Conservation (phyloP, 1,140 invertebrate species). For the Hyles vespertilio region DNA sequence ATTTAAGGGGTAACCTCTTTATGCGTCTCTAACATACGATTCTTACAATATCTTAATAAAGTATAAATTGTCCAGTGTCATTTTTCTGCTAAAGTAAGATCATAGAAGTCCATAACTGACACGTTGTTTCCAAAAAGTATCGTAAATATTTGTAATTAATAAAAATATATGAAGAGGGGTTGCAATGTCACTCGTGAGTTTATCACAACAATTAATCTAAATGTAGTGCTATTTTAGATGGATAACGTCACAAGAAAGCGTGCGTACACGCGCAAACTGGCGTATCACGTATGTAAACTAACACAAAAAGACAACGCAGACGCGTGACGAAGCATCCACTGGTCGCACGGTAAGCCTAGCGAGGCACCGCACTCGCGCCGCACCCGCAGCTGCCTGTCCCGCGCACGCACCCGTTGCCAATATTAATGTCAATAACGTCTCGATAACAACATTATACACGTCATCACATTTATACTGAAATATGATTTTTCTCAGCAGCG, state of each 20-base stretch:
- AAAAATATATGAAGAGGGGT: too few species aligned
- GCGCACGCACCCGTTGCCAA: conserved; percentile 22
- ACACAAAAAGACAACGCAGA: conserved; percentile 28
- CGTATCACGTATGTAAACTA: conserved; percentile 19
- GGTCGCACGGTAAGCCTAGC: conserved; percentile 16
- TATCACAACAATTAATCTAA: conserved; percentile 11
- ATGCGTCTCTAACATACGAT: too few species aligned
- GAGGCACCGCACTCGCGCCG: neutral
- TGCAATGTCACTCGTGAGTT: conserved; percentile 11
- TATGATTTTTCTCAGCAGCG: neutral
- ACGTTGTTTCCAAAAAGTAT: too few species aligned
- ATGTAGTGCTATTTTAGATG: neutral
- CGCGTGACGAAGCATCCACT: conserved; percentile 28
- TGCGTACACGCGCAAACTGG: neutral
- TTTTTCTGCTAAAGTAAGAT: too few species aligned
- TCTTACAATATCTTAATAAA: too few species aligned
- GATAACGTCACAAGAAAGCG: neutral
- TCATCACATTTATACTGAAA: conserved; percentile 5
- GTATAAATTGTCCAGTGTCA: too few species aligned
- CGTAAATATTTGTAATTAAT: too few species aligned
- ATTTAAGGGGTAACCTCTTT: too few species aligned
- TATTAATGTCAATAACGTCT: conserved; percentile 36
- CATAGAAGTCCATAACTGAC: too few species aligned
- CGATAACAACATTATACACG: conserved; percentile 15
- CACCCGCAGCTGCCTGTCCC: too few species aligned